These are phyloP conservation scores for Cepaea nemoralis DNA, from an alignment of 1,140 invertebrate species.

Conservation along the genomic window DNA sequence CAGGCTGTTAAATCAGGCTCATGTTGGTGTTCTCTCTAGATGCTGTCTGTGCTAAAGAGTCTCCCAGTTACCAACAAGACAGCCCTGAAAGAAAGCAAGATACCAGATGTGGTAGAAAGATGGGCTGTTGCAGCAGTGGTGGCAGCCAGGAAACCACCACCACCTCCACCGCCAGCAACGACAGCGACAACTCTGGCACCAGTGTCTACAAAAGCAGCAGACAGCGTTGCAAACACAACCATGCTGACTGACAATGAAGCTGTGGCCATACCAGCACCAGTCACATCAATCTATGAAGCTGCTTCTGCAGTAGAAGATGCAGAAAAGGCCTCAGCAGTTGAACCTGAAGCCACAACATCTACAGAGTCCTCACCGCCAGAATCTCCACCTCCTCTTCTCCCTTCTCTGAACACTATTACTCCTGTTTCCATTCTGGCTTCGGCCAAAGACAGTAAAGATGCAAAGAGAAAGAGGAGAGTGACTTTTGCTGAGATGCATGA, in stretches of 20 bases:
- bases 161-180: slow-evolving; percentile 34
- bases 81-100: slow-evolving; percentile 91
- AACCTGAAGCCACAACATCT: slow-evolving; percentile 25
- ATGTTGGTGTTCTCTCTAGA: slow-evolving; percentile 74
- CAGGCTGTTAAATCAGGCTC: no score
- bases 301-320: neutral
- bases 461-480: slow-evolving; percentile 59
- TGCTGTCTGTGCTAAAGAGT: slow-evolving; percentile 82
- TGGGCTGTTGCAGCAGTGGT: slow-evolving; percentile 51
- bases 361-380: slow-evolving; percentile 29
- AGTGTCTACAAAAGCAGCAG: neutral
- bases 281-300: slow-evolving; percentile 13
- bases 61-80: slow-evolving; percentile 94
- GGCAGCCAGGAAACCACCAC: slow-evolving; percentile 45
- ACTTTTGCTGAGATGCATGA: slow-evolving; percentile 63
- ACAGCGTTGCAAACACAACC: neutral
- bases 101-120: slow-evolving; percentile 80
- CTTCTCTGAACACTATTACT: slow-evolving; percentile 26
- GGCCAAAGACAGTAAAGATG: slow-evolving; percentile 48
- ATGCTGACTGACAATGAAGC: slow-evolving; percentile 49
- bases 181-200: neutral
- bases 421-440: slow-evolving; percentile 53
- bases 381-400: slow-evolving; percentile 32
- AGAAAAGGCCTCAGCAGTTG: neutral
- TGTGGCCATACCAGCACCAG: slow-evolving; percentile 45